Evolutionary conservation across 2,113 vertebrate species (phyloP).

Genomic region (Callopanchax toddi): DNA sequence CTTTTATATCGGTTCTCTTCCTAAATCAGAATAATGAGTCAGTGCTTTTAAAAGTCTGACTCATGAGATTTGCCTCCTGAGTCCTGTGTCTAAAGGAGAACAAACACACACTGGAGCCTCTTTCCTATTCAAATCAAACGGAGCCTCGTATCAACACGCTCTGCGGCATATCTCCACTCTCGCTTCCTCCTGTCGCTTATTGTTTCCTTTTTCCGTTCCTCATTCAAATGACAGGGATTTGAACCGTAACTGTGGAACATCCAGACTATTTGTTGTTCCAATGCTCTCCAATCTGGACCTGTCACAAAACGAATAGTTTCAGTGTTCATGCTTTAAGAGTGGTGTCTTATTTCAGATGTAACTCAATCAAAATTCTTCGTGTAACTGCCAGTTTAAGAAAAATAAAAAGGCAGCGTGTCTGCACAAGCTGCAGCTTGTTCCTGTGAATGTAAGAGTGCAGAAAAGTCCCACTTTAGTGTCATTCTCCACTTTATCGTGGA

Average conservation of each 20-base stretch:
- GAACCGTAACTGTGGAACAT: slow-evolving; percentile 27
- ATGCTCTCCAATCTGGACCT: too few relatives aligned
- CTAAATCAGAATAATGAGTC: background rate
- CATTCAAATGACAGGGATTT: slow-evolving; percentile 52
- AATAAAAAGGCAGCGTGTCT: slow-evolving; percentile 1
- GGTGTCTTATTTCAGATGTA: background rate
- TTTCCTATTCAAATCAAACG: slow-evolving; percentile 39
- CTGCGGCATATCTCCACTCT: slow-evolving; percentile 20
- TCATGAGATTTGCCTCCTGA: background rate
- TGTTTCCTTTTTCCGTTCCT: slow-evolving; percentile 64
- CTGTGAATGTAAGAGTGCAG: background rate
- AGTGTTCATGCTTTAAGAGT: too few relatives aligned
- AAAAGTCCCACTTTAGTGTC: slow-evolving; percentile 58
- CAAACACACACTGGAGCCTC: slow-evolving; percentile 3
- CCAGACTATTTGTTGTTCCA: slow-evolving; percentile 18
- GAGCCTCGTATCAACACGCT: slow-evolving; percentile 37
- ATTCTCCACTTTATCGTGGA: slow-evolving; percentile 59
- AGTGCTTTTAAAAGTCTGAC: background rate
- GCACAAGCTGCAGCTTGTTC: slow-evolving; percentile 18
- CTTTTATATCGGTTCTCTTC: background rate
- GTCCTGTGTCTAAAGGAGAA: background rate
- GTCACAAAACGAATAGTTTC: too few relatives aligned
- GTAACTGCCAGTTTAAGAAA: background rate
- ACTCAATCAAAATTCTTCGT: background rate
- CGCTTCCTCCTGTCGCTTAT: slow-evolving; percentile 56